Percentiles rank a stretch among this genome's conserved stretches.
Conservation (phyloP, 92 coral and sea anemone genomes). For the Phenganax subtilis region DNA sequence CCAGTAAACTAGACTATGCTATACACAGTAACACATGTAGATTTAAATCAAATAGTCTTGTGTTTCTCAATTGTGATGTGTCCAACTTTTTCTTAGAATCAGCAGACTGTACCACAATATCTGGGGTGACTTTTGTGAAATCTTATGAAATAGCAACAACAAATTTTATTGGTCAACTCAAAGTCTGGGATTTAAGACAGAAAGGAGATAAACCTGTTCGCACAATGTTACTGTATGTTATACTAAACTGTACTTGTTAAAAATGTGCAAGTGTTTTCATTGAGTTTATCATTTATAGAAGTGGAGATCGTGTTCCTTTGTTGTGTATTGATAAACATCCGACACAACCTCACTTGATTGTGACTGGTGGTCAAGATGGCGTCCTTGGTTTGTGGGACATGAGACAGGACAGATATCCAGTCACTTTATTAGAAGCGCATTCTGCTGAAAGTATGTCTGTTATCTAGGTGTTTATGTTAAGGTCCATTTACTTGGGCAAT, state of each 20-base stretch:
- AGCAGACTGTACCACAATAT: conserved; percentile 84
- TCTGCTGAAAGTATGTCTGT: conserved; percentile 66
- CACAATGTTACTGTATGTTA: conserved; percentile 84
- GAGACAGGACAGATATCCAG: conserved; percentile 92
- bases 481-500: background rate
- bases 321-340: conserved; percentile 93
- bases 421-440: conserved; percentile 86
- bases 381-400: conserved; percentile 93
- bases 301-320: conserved; percentile 87
- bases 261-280: background rate
- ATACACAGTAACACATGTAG: no score
- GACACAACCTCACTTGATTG: conserved; percentile 86
- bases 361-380: conserved; percentile 97
- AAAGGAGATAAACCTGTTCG: conserved; percentile 64
- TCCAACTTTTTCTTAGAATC: conserved; percentile 47
- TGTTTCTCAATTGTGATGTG: no score
- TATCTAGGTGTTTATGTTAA: background rate
- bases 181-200: conserved; percentile 90
- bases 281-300: conserved; percentile 42
- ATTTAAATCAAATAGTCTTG: no score
- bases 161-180: conserved; percentile 86
- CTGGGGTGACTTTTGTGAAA: conserved; percentile 64
- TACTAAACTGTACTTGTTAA: background rate
- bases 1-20: background rate
- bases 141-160: conserved; percentile 78